Evolutionary conservation across 1,140 invertebrate genomes (phyloP).

Genomic region (Eriocheir sinensis): DNA sequence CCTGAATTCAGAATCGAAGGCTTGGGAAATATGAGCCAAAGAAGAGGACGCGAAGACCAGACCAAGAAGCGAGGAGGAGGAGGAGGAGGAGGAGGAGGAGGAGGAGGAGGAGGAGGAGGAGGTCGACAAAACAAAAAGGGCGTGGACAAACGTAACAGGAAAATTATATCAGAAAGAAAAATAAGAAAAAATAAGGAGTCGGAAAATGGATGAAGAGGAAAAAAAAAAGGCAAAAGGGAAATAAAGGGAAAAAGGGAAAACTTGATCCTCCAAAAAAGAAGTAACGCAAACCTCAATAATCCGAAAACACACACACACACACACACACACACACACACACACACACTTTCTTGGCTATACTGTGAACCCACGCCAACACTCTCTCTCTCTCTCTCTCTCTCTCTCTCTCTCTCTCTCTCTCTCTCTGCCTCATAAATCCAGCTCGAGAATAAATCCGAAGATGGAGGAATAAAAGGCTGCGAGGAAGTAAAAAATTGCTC

Average conservation of each 20-base stretch:
- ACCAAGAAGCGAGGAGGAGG: not conserved
- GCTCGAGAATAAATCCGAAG: not conserved
- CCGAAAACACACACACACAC: not conserved
- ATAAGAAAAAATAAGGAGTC: not conserved
- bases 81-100: not conserved
- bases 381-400: not conserved
- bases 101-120: not conserved
- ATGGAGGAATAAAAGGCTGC: not conserved
- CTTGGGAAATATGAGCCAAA: not conserved
- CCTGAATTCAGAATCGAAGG: not conserved
- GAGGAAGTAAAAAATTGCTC: not conserved
- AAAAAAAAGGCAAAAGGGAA: not conserved
- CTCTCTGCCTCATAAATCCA: not conserved
- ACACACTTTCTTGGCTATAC: not conserved
- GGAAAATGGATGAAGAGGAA: not conserved
- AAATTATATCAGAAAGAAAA: not conserved
- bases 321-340: constrained; percentile 18
- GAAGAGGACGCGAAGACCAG: not conserved
- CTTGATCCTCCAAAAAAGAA: not conserved
- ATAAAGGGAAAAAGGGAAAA: not conserved
- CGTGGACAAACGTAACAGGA: not conserved
- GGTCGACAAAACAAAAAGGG: not conserved
- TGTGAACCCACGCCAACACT: not conserved
- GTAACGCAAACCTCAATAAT: not conserved
- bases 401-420: not conserved